Evolutionary conservation across 30 jellyfish, hydroid and myxozoan genomes (phyloP).

Genomic region (Aurelia coerulea): DNA sequence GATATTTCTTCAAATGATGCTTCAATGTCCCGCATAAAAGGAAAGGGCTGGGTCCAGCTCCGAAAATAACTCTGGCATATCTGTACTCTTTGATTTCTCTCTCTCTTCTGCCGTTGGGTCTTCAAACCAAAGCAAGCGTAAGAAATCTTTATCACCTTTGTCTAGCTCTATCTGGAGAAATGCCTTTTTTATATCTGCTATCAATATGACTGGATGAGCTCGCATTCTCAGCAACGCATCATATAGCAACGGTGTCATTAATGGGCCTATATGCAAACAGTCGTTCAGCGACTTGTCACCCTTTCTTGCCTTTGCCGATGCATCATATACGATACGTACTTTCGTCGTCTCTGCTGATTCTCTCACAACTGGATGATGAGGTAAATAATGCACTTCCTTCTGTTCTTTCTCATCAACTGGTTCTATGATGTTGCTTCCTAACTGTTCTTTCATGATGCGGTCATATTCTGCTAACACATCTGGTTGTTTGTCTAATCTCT

Average conservation of each 20-base stretch:
- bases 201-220: neutral
- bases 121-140: conserved; percentile 42
- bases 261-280: conserved; percentile 64
- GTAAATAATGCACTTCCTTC: conserved; percentile 47
- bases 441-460: conserved; percentile 52
- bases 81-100: conserved; percentile 14
- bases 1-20: conserved; percentile 16
- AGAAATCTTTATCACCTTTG: conserved; percentile 40
- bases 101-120: conserved; percentile 4
- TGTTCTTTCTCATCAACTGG: conserved; percentile 23
- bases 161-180: conserved; percentile 24
- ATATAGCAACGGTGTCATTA: conserved; percentile 41
- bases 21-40: conserved; percentile 18
- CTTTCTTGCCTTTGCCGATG: conserved; percentile 17
- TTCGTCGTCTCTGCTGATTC: conserved; percentile 42
- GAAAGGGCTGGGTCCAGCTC: conserved; percentile 22
- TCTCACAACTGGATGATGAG: conserved; percentile 64
- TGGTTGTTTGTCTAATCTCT: conserved; percentile 17
- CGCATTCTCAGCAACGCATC: conserved; percentile 53
- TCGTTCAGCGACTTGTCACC: conserved; percentile 56
- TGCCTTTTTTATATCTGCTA: conserved; percentile 54
- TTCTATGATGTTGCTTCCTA: conserved; percentile 9
- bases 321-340: conserved; percentile 57
- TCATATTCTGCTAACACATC: conserved; percentile 42
- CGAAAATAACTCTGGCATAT: conserved; percentile 15